Evolutionary conservation across 2,888 invertebrate genomes (phyloP).

Genomic region (Aleiodes alternator): DNA sequence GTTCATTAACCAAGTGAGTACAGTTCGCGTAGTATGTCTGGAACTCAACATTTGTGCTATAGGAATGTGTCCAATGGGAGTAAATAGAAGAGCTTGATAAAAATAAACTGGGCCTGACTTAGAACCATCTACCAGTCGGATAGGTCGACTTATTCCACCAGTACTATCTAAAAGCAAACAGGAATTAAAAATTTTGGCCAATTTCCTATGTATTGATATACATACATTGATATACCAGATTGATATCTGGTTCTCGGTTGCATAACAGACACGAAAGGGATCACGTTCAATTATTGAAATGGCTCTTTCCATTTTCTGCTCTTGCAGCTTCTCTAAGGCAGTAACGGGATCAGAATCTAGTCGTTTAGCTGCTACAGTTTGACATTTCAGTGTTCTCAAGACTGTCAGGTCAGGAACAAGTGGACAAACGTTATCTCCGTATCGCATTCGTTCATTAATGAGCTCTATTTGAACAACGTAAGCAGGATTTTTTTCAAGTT

Average conservation of each 20-base stretch:
- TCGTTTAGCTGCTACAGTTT: background rate
- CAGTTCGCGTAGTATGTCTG: constrained; percentile 39
- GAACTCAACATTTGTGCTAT: constrained; percentile 49
- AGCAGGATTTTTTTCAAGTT: constrained; percentile 42
- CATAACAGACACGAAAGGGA: constrained; percentile 47
- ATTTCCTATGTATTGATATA: constrained; percentile 27
- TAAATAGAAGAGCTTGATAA: constrained; percentile 42
- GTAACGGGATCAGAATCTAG: constrained; percentile 43
- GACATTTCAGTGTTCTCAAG: constrained; percentile 4
- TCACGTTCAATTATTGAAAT: constrained; percentile 45
- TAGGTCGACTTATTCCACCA: constrained; percentile 43
- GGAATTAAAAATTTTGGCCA: too few relatives aligned
- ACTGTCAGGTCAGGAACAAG: background rate
- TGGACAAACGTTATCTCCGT: background rate
- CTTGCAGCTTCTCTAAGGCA: constrained; percentile 33
- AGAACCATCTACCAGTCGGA: constrained; percentile 21
- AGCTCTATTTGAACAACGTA: constrained; percentile 47
- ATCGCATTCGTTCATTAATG: constrained; percentile 30
- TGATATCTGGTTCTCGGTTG: constrained; percentile 36
- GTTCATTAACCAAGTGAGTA: constrained; percentile 41
- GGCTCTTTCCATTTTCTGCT: background rate
- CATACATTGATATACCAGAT: too few relatives aligned
- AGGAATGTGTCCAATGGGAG: constrained; percentile 43
- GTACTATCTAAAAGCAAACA: constrained; percentile 47
- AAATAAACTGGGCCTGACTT: constrained; percentile 44